phyloP scores from a whole-genome alignment of 2,797 vertebrate species.

The Miichthys miiuy region DNA sequence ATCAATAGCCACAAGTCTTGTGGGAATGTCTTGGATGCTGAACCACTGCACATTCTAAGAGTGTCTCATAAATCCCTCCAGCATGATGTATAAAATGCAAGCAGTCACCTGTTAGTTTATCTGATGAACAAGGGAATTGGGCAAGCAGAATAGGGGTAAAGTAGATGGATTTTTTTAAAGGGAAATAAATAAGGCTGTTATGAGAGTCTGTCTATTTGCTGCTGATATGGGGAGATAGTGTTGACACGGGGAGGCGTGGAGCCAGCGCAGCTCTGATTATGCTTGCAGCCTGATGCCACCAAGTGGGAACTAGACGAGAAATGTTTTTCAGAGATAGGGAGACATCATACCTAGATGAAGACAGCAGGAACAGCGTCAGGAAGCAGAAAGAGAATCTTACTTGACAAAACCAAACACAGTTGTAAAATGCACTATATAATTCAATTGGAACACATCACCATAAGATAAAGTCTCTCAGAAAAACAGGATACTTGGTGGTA shows the following conservation, averaged over 20 bases:
- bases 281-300: slow-evolving; percentile 59
- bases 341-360: slow-evolving; percentile 21
- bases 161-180: slow-evolving; percentile 51
- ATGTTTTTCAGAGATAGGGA: slow-evolving; percentile 40
- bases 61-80: slow-evolving; percentile 23
- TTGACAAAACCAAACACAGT: slow-evolving; percentile 23
- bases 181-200: slow-evolving; percentile 66
- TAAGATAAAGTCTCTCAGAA: slow-evolving; percentile 2
- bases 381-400: slow-evolving; percentile 12
- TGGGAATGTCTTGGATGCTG: neutral
- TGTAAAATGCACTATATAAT: slow-evolving; percentile 23
- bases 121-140: slow-evolving; percentile 39
- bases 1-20: neutral
- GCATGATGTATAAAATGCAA: slow-evolving; percentile 45
- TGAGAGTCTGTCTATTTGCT: slow-evolving; percentile 64
- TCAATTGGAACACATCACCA: neutral
- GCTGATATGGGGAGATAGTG: slow-evolving; percentile 63
- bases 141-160: slow-evolving; percentile 35
- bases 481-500: neutral
- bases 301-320: slow-evolving; percentile 40
- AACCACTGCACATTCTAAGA: neutral
- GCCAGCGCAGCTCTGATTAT: slow-evolving; percentile 51
- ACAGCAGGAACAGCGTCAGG: slow-evolving; percentile 12
- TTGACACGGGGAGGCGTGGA: slow-evolving; percentile 47
- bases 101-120: slow-evolving; percentile 53